Conservation (phyloP, 2,113 vertebrate species). For the Aphyosemion australe region DNA sequence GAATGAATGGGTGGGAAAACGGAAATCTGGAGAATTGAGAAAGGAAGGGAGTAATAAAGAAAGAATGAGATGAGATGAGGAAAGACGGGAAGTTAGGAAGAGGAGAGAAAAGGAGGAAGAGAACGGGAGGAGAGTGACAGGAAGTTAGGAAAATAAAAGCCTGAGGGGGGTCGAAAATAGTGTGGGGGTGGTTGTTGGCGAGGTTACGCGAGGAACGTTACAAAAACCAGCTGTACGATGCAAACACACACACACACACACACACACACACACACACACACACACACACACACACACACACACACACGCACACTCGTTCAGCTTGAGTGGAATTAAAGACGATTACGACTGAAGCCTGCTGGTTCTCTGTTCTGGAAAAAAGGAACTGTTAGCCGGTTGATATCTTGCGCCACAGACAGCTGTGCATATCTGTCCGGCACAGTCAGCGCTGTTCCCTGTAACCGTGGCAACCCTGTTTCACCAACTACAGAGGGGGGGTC, state of each 20-base stretch:
- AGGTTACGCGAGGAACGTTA: conserved; percentile 39
- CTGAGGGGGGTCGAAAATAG: conserved; percentile 5
- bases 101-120: neutral
- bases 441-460: neutral
- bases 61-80: neutral
- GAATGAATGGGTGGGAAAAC: too few species aligned
- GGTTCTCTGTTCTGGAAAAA: neutral
- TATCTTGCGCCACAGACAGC: conserved; percentile 3
- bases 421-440: conserved; percentile 11
- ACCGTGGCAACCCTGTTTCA: neutral
- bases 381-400: neutral
- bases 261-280: neutral
- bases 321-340: neutral
- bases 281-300: neutral
- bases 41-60: too few species aligned
- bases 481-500: neutral
- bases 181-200: conserved; percentile 19
- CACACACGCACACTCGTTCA: neutral
- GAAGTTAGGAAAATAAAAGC: conserved; percentile 14
- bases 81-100: neutral
- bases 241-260: too few species aligned
- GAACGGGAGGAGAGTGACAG: neutral
- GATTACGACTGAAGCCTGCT: neutral
- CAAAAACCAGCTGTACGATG: conserved; percentile 44
- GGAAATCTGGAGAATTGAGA: too few species aligned